Evolutionary conservation across 2,888 invertebrate species (phyloP).

Genomic region (Drosophila kuntzei): DNA sequence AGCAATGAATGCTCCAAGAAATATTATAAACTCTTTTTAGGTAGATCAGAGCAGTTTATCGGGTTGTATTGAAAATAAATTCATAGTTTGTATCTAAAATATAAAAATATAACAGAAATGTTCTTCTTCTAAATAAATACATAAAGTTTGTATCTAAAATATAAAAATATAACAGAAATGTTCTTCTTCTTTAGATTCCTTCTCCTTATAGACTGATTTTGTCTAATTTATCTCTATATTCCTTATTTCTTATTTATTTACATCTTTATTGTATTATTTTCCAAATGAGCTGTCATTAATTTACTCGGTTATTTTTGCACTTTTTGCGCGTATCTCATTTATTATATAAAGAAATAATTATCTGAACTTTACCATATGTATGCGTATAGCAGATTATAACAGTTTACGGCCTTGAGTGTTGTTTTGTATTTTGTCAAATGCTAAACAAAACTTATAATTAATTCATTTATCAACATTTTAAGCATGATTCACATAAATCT

Average conservation of each 20-base stretch:
- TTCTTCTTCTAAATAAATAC: no score
- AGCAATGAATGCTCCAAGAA: no score
- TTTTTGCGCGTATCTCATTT: conserved; percentile 12
- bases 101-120: no score
- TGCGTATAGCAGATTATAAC: conserved; percentile 19
- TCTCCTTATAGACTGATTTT: no score
- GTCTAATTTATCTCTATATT: conserved; percentile 1
- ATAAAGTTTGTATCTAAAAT: no score
- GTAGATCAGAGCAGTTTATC: neutral
- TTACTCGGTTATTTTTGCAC: neutral
- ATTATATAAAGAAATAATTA: neutral
- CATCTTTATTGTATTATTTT: neutral
- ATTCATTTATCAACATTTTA: conserved; percentile 35
- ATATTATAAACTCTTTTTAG: neutral
- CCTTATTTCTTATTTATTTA: conserved; percentile 1
- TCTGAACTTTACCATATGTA: neutral
- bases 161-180: no score
- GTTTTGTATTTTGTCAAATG: conserved; percentile 24
- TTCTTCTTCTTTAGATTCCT: no score
- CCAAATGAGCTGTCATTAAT: neutral
- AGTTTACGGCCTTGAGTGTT: conserved; percentile 41
- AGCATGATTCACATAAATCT: conserved; percentile 40
- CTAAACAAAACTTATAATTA: conserved; percentile 25
- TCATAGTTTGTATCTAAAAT: no score
- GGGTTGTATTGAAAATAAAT: no score